Conservation (phyloP, 2,113 vertebrate species). For the Nerophis ophidion region DNA sequence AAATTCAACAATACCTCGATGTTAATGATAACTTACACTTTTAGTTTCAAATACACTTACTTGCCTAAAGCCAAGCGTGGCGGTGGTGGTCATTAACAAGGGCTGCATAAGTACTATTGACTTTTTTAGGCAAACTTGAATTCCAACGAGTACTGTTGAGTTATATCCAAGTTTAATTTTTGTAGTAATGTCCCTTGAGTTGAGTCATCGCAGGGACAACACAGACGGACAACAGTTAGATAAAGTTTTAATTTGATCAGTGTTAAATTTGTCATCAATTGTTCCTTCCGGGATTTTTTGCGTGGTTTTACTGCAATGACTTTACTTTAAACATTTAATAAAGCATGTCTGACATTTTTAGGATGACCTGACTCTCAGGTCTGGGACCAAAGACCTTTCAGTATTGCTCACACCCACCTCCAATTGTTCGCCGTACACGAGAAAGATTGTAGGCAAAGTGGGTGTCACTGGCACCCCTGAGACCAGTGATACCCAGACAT, state of each 20-base stretch:
- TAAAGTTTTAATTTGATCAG: not conserved
- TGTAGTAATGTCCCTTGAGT: too few relatives aligned
- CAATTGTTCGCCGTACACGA: slow-evolving; percentile 33
- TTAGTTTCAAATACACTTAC: slow-evolving; percentile 36
- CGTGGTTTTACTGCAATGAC: not conserved
- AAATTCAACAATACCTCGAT: too few relatives aligned
- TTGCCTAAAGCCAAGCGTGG: slow-evolving; percentile 9
- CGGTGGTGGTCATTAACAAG: too few relatives aligned
- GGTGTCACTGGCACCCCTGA: not conserved
- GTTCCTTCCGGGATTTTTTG: not conserved
- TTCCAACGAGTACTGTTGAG: not conserved
- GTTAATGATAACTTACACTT: too few relatives aligned
- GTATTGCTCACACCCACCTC: slow-evolving; percentile 21
- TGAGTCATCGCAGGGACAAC: too few relatives aligned
- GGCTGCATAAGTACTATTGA: too few relatives aligned
- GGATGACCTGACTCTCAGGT: slow-evolving; percentile 83
- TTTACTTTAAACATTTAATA: not conserved
- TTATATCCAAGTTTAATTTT: not conserved
- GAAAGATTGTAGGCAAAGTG: slow-evolving; percentile 2
- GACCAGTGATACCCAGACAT: slow-evolving; percentile 66
- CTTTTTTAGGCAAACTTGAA: not conserved
- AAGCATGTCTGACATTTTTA: slow-evolving; percentile 44
- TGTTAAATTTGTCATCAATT: not conserved
- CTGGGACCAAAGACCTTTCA: slow-evolving; percentile 45
- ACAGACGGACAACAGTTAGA: not conserved